These are phyloP conservation scores for Notolabrus celidotus DNA, from an alignment of 2,797 vertebrate genomes.

Conservation along the genomic window DNA sequence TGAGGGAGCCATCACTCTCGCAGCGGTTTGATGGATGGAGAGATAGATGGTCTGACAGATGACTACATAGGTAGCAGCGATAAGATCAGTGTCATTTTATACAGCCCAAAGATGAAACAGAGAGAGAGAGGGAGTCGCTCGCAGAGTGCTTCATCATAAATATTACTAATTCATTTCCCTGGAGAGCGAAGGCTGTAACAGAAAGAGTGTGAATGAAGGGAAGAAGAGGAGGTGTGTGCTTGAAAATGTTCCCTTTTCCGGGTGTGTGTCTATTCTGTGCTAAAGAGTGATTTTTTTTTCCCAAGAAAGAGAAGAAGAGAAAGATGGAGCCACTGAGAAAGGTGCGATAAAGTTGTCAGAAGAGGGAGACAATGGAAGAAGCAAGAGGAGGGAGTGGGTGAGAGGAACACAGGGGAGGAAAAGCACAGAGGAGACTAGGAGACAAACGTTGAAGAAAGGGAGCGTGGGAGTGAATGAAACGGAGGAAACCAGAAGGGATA, in stretches of 20 bases:
- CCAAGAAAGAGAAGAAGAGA: constrained; percentile 20
- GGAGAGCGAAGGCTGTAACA: constrained; percentile 53
- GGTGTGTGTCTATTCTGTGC: constrained; percentile 2
- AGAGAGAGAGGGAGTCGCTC: constrained; percentile 53
- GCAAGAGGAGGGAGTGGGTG: constrained; percentile 47
- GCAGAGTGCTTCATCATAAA: constrained; percentile 77
- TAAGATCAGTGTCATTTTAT: constrained; percentile 85
- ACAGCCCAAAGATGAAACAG: constrained; percentile 74
- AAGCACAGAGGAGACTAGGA: constrained; percentile 43
- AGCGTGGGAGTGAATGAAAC: constrained; percentile 66
- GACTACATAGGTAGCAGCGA: constrained; percentile 77
- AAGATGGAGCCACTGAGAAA: constrained; percentile 33
- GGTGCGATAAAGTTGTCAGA: constrained; percentile 61
- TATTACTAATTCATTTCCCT: constrained; percentile 84
- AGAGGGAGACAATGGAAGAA: constrained; percentile 50
- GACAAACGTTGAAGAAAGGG: constrained; percentile 57
- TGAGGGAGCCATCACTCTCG: constrained; percentile 69
- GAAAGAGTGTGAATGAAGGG: constrained; percentile 50
- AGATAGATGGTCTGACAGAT: constrained; percentile 78
- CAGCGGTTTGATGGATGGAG: constrained; percentile 78
- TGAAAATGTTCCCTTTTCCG: constrained; percentile 10
- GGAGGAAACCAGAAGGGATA: constrained; percentile 67
- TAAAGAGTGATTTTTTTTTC: constrained; percentile 13
- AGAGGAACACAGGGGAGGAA: constrained; percentile 32
- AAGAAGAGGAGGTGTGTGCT: constrained; percentile 35